phyloP scores from a whole-genome alignment of 2,888 invertebrate species.

The Empis livida region DNA sequence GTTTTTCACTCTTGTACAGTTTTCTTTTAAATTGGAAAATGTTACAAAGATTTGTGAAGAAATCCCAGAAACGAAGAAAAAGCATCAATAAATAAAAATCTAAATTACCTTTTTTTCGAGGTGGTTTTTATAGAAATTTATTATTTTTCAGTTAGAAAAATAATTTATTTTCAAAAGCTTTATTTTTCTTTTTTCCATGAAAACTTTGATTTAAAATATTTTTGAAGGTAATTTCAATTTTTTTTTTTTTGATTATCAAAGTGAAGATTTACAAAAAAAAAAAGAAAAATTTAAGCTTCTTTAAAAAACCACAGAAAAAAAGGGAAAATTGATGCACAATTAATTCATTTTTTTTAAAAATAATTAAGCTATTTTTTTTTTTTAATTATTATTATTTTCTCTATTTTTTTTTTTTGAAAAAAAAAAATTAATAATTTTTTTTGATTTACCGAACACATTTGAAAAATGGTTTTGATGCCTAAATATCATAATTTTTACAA shows the following conservation, averaged over 20 bases:
- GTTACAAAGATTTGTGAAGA: neutral
- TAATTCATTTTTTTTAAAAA: neutral
- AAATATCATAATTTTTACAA: neutral
- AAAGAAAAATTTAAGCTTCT: neutral
- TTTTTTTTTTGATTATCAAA: too few relatives aligned
- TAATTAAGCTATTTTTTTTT: neutral
- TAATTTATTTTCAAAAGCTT: too few relatives aligned
- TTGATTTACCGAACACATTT: constrained; percentile 2
- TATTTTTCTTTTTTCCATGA: too few relatives aligned
- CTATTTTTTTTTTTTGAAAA: neutral
- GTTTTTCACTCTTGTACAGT: too few relatives aligned
- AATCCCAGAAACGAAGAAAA: neutral
- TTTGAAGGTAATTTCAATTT: neutral
- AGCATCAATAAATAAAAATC: neutral
- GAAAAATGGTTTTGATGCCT: neutral
- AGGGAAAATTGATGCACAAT: neutral
- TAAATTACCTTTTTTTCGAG: neutral
- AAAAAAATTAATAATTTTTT: neutral
- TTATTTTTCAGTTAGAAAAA: constrained; percentile 8
- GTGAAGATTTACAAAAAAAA: too few relatives aligned
- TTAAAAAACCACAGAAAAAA: too few relatives aligned
- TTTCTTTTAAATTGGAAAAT: too few relatives aligned
- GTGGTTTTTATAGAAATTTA: constrained; percentile 9
- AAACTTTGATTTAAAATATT: constrained; percentile 7
- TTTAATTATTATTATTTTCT: constrained; percentile 4